These are phyloP conservation scores for Planococcus citri DNA, from an alignment of 1,140 invertebrate species.

Conservation along the genomic window DNA sequence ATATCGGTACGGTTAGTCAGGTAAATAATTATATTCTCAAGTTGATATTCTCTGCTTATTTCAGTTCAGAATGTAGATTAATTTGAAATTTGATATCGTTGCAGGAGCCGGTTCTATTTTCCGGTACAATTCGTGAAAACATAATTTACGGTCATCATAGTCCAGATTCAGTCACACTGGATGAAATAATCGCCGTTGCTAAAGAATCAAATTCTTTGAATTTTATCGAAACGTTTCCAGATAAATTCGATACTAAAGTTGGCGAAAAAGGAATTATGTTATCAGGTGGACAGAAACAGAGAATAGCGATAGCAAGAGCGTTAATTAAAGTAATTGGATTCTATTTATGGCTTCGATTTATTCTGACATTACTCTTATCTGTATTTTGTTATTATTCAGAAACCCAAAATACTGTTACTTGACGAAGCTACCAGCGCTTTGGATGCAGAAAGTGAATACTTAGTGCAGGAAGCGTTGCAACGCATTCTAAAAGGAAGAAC, in stretches of 20 bases:
- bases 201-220: constrained; percentile 67
- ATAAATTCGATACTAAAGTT: constrained; percentile 62
- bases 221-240: constrained; percentile 55
- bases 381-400: constrained; percentile 39
- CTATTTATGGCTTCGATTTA: background rate
- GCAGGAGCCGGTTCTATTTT: constrained; percentile 74
- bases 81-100: constrained; percentile 25
- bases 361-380: constrained; percentile 14
- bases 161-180: constrained; percentile 37
- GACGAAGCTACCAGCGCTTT: constrained; percentile 87
- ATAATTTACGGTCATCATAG: constrained; percentile 63
- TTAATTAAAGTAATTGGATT: constrained; percentile 56
- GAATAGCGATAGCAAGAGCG: constrained; percentile 80
- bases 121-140: constrained; percentile 66
- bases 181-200: constrained; percentile 45
- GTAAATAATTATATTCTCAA: constrained; percentile 31
- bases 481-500: constrained; percentile 69
- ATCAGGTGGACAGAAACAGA: constrained; percentile 74
- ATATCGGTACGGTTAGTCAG: constrained; percentile 68
- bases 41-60: background rate
- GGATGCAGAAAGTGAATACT: constrained; percentile 77
- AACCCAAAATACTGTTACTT: constrained; percentile 69
- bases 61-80: background rate
- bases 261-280: constrained; percentile 70
- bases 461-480: constrained; percentile 78